These are phyloP conservation scores for Phasianus colchicus DNA, from an alignment of 2,113 vertebrate species.

Conservation along the genomic window DNA sequence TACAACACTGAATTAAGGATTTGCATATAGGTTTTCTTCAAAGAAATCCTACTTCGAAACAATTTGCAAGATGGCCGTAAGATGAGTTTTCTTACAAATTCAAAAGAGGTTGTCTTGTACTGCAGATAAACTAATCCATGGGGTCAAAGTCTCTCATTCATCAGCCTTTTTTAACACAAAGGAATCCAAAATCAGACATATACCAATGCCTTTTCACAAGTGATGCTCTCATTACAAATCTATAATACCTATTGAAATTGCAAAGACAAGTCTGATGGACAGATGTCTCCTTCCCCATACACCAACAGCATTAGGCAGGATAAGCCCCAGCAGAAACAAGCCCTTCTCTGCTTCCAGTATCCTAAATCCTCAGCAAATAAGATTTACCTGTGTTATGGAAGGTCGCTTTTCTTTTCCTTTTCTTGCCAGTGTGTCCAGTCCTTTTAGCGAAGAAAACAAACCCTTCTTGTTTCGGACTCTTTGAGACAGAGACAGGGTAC, in stretches of 20 bases:
- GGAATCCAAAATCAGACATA: background rate
- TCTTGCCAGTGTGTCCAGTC: conserved; percentile 91
- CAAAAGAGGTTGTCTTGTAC: background rate
- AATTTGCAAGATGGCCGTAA: background rate
- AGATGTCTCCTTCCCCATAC: background rate
- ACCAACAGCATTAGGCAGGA: background rate
- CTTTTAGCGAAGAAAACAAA: conserved; percentile 95
- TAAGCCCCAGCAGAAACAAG: background rate
- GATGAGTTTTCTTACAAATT: background rate
- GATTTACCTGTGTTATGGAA: conserved; percentile 87
- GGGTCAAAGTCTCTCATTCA: background rate
- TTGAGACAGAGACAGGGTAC: conserved; percentile 88
- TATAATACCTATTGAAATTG: background rate
- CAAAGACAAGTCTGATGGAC: background rate
- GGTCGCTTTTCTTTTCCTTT: conserved; percentile 90
- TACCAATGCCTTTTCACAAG: background rate
- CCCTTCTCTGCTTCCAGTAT: background rate
- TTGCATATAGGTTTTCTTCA: background rate
- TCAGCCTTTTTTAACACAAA: background rate
- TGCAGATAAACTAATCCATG: background rate
- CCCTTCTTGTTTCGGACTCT: conserved; percentile 84
- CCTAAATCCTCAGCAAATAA: background rate
- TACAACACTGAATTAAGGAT: background rate
- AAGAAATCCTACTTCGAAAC: background rate
- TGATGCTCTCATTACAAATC: background rate